Base-by-base conservation (phyloP, 2,797 vertebrate genomes). In the Peromyscus attwateri region DNA sequence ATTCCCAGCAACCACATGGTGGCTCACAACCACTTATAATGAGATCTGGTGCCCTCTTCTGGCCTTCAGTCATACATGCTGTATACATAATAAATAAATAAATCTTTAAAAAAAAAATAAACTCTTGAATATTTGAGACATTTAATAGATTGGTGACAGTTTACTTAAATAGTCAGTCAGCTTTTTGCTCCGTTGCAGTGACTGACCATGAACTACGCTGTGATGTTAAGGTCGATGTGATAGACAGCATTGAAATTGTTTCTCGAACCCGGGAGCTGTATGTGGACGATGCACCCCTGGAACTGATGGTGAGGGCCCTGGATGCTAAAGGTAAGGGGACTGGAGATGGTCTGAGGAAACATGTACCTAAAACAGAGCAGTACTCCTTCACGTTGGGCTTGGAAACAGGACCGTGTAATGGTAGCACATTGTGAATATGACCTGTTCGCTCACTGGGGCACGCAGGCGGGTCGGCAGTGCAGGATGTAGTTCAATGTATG, bases 181-280 rank as follows among this genome's bases (percentile, higher is more conserved):
- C 91, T 64, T 95, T 92, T 83, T 92, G 82, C 7, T 95, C 94
- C 57, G 1, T 97, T 92, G 43, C 92, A 99, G 98, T 98, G 95
- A 98, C 98, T 8, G 98, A 98, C 80, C 98, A 97, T 68, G 96
- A 98, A 77, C 97, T 99, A n/a, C 98, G 97, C 77, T 98, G 98
- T 68, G 98, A 98, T 81, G 98, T 99, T 84, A 98, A 98, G 71
- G 97, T 98, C 55, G 98, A 98, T 92, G 96, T 98, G 66, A 98
- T 99, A 71, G 40, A 96, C 62, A 97, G 87, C 71, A 97, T 98
- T 81, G 98, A 98, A 94, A 98, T 99, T 64, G 52, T 98, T 37
- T 98, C 98, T 73, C 98, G 98, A 46, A 97, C 98, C 7, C 97
- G 98, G 62, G 98, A 98, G 71, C 97, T 98, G 70, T 98, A 98